These are phyloP conservation scores for Axis porcinus DNA, from an alignment of 2,113 vertebrate species.

Conservation along the genomic window DNA sequence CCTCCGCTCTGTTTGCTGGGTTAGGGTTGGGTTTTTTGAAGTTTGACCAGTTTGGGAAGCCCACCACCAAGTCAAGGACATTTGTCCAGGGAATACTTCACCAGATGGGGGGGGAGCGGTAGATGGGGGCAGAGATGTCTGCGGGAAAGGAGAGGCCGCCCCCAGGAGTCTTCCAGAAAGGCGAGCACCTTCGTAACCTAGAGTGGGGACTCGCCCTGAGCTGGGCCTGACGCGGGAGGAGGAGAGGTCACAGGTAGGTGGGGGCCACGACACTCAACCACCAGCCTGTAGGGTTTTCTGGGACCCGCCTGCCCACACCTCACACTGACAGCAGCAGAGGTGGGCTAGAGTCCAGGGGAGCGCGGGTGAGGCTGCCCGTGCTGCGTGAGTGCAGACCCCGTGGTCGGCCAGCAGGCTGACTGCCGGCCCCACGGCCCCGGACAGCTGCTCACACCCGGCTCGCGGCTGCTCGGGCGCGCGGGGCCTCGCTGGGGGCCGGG, in stretches of 20 bases:
- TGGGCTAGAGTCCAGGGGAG: neutral
- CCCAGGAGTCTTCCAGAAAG: neutral
- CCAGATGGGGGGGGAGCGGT: neutral
- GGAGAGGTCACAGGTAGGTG: neutral
- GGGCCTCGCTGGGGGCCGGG: neutral
- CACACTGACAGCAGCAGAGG: neutral
- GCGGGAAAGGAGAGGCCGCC: neutral
- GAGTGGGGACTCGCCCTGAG: neutral
- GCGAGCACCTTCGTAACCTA: neutral
- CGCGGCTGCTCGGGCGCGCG: neutral
- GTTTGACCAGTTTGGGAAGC: neutral
- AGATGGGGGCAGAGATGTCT: neutral
- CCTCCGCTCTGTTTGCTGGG: neutral
- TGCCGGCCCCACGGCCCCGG: fast-evolving
- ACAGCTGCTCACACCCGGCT: neutral
- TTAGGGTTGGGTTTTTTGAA: neutral
- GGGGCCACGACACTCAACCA: neutral
- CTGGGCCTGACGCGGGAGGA: neutral
- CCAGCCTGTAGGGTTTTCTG: neutral
- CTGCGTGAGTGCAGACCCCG: too few species aligned
- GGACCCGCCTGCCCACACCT: neutral
- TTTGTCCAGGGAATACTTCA: neutral
- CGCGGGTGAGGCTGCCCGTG: fast-evolving
- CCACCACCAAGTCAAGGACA: neutral
- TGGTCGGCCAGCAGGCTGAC: fast-evolving